A percentile compares a stretch with the other conserved stretches of the same genome.
phyloP scores from a whole-genome alignment of 1,140 invertebrate genomes.

The Sesamia nonagrioides region DNA sequence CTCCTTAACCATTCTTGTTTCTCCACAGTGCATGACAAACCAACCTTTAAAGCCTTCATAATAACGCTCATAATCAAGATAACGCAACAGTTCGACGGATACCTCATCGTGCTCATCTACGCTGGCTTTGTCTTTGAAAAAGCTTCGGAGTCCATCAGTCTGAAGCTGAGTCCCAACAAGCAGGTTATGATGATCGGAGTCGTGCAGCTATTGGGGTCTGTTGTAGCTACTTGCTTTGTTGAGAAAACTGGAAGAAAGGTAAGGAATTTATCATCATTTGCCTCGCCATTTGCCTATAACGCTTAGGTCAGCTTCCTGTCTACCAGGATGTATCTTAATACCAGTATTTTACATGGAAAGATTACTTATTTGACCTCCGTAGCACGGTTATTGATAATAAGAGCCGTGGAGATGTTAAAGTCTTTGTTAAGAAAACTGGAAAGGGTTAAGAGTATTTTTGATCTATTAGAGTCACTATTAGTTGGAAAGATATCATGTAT shows the following conservation, averaged over 20 bases:
- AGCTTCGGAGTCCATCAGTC: constrained; percentile 72
- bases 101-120: constrained; percentile 88
- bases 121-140: constrained; percentile 81
- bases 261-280: constrained; percentile 5
- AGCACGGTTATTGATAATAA: no score
- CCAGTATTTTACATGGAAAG: no score
- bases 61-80: constrained; percentile 82
- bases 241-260: constrained; percentile 87
- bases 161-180: constrained; percentile 82
- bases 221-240: constrained; percentile 83
- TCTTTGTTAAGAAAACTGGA: no score
- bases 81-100: constrained; percentile 86
- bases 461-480: no score
- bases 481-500: no score
- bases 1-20: not conserved
- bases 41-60: constrained; percentile 81
- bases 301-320: no score
- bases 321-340: no score
- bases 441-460: no score
- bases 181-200: constrained; percentile 86
- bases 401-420: no score
- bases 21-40: constrained; percentile 74
- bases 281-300: no score
- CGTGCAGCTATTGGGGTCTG: constrained; percentile 85
- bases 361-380: no score